Conservation (phyloP, 1,140 invertebrate genomes). For the Leptinotarsa defecta region DNA sequence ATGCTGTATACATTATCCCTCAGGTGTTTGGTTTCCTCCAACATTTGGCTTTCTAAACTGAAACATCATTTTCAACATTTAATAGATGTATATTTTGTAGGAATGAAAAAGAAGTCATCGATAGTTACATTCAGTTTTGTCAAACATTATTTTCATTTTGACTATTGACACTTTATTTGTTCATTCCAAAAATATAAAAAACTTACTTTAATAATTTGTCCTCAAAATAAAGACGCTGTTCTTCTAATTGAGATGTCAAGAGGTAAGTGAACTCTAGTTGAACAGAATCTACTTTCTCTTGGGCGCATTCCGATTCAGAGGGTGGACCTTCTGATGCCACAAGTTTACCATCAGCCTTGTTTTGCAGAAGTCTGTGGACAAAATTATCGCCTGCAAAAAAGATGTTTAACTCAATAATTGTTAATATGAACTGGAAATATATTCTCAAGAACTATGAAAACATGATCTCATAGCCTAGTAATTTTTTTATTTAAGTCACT, state of each 20-base stretch:
- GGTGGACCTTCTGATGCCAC: conserved; percentile 72
- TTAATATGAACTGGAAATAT: too few relatives aligned
- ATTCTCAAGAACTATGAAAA: neutral
- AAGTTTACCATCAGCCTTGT: conserved; percentile 97
- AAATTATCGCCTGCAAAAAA: conserved; percentile 76
- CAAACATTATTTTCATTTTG: too few relatives aligned
- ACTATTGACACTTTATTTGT: too few relatives aligned
- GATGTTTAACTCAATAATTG: neutral
- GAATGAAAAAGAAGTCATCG: too few relatives aligned
- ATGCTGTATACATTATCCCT: conserved; percentile 55
- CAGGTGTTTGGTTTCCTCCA: conserved; percentile 55
- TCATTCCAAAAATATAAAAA: neutral
- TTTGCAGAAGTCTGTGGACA: conserved; percentile 94
- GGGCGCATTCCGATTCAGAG: conserved; percentile 63
- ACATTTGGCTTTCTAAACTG: conserved; percentile 58
- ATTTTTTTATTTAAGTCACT: too few relatives aligned
- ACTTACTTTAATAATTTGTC: conserved; percentile 74
- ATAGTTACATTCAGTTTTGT: too few relatives aligned
- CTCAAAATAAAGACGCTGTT: conserved; percentile 92
- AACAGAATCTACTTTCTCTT: conserved; percentile 91
- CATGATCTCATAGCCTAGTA: neutral
- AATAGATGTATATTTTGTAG: too few relatives aligned
- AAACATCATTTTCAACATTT: conserved; percentile 15
- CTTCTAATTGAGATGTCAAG: conserved; percentile 94
- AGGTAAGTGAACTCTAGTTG: conserved; percentile 96